Conservation (phyloP, 1,140 invertebrate species). For the Lysiphlebus fabarum region DNA sequence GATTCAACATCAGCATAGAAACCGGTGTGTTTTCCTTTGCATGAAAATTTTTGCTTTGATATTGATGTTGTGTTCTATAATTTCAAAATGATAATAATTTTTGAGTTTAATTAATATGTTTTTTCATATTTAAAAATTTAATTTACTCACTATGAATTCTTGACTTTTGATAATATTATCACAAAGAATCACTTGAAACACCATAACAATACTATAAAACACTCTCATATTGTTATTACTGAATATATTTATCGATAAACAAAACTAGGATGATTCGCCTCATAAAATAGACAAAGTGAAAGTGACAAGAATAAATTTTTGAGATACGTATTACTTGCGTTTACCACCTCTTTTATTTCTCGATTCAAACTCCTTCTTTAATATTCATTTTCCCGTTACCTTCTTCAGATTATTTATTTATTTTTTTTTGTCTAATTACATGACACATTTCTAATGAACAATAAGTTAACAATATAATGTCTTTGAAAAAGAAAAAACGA, state of each 20-base stretch:
- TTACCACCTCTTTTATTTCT: constrained; percentile 6
- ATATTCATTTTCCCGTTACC: constrained; percentile 4
- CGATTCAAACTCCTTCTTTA: background rate
- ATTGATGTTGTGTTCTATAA: constrained; percentile 32
- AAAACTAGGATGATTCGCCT: constrained; percentile 15
- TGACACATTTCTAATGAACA: background rate
- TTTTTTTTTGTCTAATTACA: background rate
- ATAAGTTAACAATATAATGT: background rate
- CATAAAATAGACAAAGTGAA: constrained; percentile 30
- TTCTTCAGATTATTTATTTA: constrained; percentile 7
- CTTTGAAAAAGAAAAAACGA: background rate
- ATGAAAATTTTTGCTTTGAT: constrained; percentile 41
- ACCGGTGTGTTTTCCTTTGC: constrained; percentile 45
- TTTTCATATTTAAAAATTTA: constrained; percentile 7
- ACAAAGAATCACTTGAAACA: constrained; percentile 9
- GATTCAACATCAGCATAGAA: constrained; percentile 56
- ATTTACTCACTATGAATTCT: constrained; percentile 8
- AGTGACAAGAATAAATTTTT: constrained; percentile 32
- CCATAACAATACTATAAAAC: background rate
- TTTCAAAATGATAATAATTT: constrained; percentile 5
- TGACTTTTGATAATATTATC: background rate
- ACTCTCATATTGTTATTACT: constrained; percentile 4
- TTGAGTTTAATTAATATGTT: constrained; percentile 3
- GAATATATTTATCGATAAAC: constrained; percentile 1
- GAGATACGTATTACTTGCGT: constrained; percentile 1